phyloP scores from a whole-genome alignment of 2,797 vertebrate species.

The Channa striata region DNA sequence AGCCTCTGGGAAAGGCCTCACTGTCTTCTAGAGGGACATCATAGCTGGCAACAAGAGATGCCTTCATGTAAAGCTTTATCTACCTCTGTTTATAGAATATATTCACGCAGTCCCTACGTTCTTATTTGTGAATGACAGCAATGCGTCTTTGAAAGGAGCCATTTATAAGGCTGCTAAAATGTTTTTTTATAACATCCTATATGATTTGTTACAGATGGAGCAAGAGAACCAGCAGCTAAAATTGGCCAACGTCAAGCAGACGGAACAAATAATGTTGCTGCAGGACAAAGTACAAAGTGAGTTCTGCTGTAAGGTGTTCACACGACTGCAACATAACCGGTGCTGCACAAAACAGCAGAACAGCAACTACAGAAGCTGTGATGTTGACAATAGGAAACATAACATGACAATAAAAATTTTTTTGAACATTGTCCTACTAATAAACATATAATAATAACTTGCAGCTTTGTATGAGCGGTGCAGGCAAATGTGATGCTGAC shows the following conservation, averaged over 20 bases:
- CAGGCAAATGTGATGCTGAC: neutral
- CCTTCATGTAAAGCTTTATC: neutral
- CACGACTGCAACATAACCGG: too few species aligned
- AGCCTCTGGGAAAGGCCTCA: constrained; percentile 27
- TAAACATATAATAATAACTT: too few species aligned
- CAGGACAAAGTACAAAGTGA: constrained; percentile 90
- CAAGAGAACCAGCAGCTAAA: constrained; percentile 93
- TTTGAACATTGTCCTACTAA: too few species aligned
- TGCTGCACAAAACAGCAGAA: too few species aligned
- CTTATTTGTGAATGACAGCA: neutral
- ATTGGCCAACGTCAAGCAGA: constrained; percentile 87
- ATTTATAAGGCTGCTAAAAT: too few species aligned
- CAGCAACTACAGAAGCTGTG: too few species aligned
- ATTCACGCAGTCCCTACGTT: neutral
- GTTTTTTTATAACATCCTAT: too few species aligned
- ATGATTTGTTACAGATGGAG: constrained; percentile 86
- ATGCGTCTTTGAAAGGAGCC: neutral
- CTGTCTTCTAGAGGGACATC: constrained; percentile 2
- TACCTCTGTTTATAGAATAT: neutral
- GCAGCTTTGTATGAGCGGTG: neutral
- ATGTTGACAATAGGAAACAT: too few species aligned
- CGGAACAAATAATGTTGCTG: constrained; percentile 88
- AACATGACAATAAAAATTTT: too few species aligned
- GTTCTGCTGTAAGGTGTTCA: neutral
- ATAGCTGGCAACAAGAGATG: constrained; percentile 7